phyloP scores from a whole-genome alignment of 2,888 invertebrate genomes.

The Drosophila robusta region DNA sequence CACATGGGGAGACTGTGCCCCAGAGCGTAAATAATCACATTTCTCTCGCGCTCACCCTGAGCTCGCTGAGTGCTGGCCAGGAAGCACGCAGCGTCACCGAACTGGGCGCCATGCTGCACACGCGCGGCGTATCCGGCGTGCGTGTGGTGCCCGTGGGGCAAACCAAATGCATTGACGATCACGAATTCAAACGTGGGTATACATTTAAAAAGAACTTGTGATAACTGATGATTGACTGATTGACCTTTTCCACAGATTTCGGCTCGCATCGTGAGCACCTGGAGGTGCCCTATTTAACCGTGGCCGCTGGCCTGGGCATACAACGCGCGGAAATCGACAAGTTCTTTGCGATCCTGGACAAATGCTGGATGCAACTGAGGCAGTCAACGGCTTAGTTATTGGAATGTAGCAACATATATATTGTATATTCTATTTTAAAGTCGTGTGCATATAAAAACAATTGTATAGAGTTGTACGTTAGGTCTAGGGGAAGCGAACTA shows the following conservation, averaged over 20 bases:
- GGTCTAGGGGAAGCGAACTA: background rate
- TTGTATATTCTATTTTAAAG: constrained; percentile 2
- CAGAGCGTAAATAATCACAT: constrained; percentile 89
- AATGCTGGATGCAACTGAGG: constrained; percentile 84
- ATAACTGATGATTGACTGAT: no score
- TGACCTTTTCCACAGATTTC: constrained; percentile 86
- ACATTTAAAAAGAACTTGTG: background rate
- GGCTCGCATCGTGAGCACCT: constrained; percentile 87
- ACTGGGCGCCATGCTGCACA: constrained; percentile 90
- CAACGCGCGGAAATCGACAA: constrained; percentile 88
- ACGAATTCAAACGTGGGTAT: constrained; percentile 86
- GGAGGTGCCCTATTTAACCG: constrained; percentile 88
- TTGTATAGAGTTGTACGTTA: constrained; percentile 5
- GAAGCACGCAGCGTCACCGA: constrained; percentile 85
- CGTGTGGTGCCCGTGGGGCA: constrained; percentile 87
- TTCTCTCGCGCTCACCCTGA: constrained; percentile 87
- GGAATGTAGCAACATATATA: constrained; percentile 1
- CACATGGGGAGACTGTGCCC: constrained; percentile 87
- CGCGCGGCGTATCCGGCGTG: constrained; percentile 90
- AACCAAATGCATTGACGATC: constrained; percentile 86
- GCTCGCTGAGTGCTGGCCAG: constrained; percentile 64
- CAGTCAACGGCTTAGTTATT: background rate
- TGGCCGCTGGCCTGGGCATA: constrained; percentile 90
- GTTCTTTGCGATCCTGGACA: constrained; percentile 88
- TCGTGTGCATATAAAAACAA: constrained; percentile 21